Evolutionary conservation across 2,888 invertebrate genomes (phyloP), one percentile per base, ranked within the genome.

Genomic region (Cantharis rufa): DNA sequence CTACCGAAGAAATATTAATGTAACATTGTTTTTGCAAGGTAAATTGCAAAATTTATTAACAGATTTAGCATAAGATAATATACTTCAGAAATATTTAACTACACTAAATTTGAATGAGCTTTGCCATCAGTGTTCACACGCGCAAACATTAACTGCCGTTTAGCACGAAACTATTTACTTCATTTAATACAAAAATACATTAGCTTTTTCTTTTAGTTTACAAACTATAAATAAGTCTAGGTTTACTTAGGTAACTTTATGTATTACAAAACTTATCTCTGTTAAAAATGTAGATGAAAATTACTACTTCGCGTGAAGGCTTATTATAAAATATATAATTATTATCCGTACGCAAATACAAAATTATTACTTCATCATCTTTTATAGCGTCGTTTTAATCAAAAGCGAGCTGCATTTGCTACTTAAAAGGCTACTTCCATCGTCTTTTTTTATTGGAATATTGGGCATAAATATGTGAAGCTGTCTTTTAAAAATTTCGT

Each of bases 401-500:
- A 77, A 68, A 13, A 82, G 62, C 2, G 84, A 84, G 79, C 84
- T 83, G n/a, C 16, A 80, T 75, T 83, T 84, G 76, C 84, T 84
- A 75, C 85, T 87, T 73, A 86, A 78, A 80, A 79, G 84, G 81
- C 85, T 86, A 76, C 82, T 83, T 82, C 83, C 78, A 80, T 88
- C 75, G 83, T 84, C 75, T 18, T 64, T 64, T 81, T 89, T 89
- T 83, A 92, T 92, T 72, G 91, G 91, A 80, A 92, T 87, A 84
- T 91, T 89, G 0, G 94, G 94, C 90, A 94, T 92, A 83, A 94
- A 94, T 78, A 94, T 94, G 84, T 94, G 94, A 32, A 94, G 89
- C 84, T 95, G 94, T 80, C 92, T 90, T 83, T 92, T 92, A 9
- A 88, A 63, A 28, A 75, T 70, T 62, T 72, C 81, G 66, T 80